Base-by-base conservation (phyloP, 2,797 vertebrate species). In the Bovichtus variegatus region DNA sequence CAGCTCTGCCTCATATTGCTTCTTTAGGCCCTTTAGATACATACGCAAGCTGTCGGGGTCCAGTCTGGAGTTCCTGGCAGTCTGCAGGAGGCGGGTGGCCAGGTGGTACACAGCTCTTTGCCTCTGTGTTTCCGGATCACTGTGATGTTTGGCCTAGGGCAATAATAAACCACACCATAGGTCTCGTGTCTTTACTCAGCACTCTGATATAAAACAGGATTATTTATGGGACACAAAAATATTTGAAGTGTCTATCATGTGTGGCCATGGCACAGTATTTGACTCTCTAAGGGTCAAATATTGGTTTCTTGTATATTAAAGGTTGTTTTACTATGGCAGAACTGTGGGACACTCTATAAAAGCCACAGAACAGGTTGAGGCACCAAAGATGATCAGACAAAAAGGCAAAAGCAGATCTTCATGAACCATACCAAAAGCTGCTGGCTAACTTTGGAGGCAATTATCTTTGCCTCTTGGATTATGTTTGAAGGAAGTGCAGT, bases 31-130 rank as follows among this genome's bases (percentile, higher is more conserved):
- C 87, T 94, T 97, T 88, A 99, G 91, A 88, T 97, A 99, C 40
- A 95, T 94, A 12, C 96, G 95, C 65, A 99, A 94, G 84, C 95
- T 96, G 40, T 96, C 96, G 0, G 95, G 83, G 87, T 99, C 97
- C 92, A 99, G 40, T 44, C 91, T 95, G 53, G 98, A 99, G 90
- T 98, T 98, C 76, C 97, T 96, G 80, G 97, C 97, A 4, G 96
- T 90, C 91, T 99, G 98, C 83, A 97, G 70, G 76, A 99, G 94
- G 65, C 96, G 95, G 25, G 94, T 96, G 67, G 96, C 96, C 80
- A 99, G 93, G 74, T 91, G 96, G 91, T 97, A 96, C 19, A 94
- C 88, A 13, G 96, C 96, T 90, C 93, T 96, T 82, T 97, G 92
- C 71, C 88, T 92, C 82, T 94, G 81, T 57, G 93, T 95, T 83